These are phyloP conservation scores for Antigone vipio DNA, from an alignment of 2,113 vertebrate genomes.

Conservation along the genomic window DNA sequence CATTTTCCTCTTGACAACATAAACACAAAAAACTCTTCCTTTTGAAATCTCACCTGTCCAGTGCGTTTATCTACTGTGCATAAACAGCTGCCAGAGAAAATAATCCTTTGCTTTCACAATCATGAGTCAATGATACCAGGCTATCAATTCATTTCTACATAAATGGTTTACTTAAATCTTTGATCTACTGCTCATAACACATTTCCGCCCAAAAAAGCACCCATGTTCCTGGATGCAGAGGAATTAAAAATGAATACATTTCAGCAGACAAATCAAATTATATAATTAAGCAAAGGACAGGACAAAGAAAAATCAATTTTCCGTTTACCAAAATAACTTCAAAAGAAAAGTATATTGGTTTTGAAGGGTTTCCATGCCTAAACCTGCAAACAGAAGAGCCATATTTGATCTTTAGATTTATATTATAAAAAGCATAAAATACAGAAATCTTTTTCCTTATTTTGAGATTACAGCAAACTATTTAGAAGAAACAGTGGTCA, in stretches of 20 bases:
- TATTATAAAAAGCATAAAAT: background rate
- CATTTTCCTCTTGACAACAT: background rate
- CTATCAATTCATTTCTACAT: background rate
- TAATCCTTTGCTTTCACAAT: slow-evolving; percentile 12
- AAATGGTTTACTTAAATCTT: background rate
- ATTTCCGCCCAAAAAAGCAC: slow-evolving; percentile 3
- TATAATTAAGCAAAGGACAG: background rate
- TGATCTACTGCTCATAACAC: slow-evolving; percentile 14
- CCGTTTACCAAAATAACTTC: slow-evolving; percentile 16
- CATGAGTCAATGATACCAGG: background rate
- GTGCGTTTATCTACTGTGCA: background rate
- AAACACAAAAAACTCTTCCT: background rate
- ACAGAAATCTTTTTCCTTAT: background rate
- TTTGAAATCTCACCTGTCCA: background rate
- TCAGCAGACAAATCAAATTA: slow-evolving; percentile 22
- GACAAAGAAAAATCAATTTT: slow-evolving; percentile 9
- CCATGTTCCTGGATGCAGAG: background rate
- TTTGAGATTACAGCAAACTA: background rate
- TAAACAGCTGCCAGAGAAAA: slow-evolving; percentile 42
- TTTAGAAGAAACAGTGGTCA: background rate
- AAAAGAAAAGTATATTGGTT: background rate
- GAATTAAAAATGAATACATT: slow-evolving; percentile 14
- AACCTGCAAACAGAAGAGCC: background rate
- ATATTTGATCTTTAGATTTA: background rate
- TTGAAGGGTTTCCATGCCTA: background rate